Evolutionary conservation across 2,888 invertebrate genomes (phyloP), one percentile per base, ranked within the genome.

Genomic region (Yponomeuta sedellus): DNA sequence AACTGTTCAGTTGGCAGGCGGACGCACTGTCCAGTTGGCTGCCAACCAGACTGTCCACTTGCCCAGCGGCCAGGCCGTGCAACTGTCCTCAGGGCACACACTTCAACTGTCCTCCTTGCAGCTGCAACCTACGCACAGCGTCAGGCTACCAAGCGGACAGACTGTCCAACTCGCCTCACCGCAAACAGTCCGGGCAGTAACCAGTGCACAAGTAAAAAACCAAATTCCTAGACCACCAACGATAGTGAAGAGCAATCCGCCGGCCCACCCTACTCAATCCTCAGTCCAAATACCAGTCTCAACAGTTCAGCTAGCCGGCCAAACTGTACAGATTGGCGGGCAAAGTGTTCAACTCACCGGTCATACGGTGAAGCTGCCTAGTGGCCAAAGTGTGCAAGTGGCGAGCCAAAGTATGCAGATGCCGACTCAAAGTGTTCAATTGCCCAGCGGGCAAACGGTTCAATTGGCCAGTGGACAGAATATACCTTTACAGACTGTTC

Each of bases 351-450:
- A 89, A 65, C 69, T 89, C 12, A 88, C 81, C 16, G 92, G 83
- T 1, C 85, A 93, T 65, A 92, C 92, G 0, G 92, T 88, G 1
- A 87, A 89, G 69, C 70, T 88, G 19, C 87, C 85, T 65, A 89
- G 90, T 64, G 87, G 84, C 40, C 87, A 84, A 69, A 88, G 80
- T 75, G 88, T 86, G 22, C 82, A 75, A 75, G 73, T 81, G 40
- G 79, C 76, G 44, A 74, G 78, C 40, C 79, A 77, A 67, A 75
- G 58, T 8, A 85, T 65, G 71, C 44, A 12, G 16, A 78, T 82
- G 59, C 86, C 78, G 1, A 74, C 82, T 2, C 88, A 85, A 67
- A 80, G 78, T 66, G 82, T 86, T 11, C 83, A 85, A 64, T 69
- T 85, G 64, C 82, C 76, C 61, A 81, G 83, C 1, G 57, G 70